Base-by-base conservation (phyloP, 2,113 vertebrate genomes). In the Donacobius atricapilla region DNA sequence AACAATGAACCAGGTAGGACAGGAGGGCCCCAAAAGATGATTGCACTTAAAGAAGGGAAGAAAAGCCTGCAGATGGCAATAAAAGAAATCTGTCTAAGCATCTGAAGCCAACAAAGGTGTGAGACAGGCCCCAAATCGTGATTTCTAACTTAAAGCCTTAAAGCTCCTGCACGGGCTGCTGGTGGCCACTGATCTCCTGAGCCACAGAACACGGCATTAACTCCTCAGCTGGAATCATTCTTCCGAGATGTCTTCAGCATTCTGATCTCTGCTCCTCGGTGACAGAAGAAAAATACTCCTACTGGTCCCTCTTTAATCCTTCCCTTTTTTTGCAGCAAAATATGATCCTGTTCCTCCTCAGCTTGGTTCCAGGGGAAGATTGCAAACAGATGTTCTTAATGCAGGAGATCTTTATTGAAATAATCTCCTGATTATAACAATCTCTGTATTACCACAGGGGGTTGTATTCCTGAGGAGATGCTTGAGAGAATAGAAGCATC, bases 321-420 rank as follows among this genome's bases (percentile, higher is more conserved):
- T 22, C n/a, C 12, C 4, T 9, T 24, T 72, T 72, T 44, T 5
- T 76, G 24, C 54, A 89, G 87, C 42, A 91, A 78, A 89, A 85
- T 58, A 11, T 1, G 39, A 90, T 72, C 73, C 91, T 40, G 15
- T 7, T 77, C 61, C 50, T 69, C 35, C 65, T 44, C 9, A 76
- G 50, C 69, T 35, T 30, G 61, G 39, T 54, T 89, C 66, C 78
- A 79, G 73, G 42, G 5, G 25, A 69, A 80, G 63, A 96, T 73
- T 87, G n/a, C 45, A 82, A 96, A 79, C 91, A 96, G 73, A 95
- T 91, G 93, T 70, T 87, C 84, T 91, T 40, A 87, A 79, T 50
- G 37, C 31, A 90, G 42, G 61, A 79, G 37, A 76, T 40, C 30
- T 65, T 90, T 50, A 90, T 31, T 96, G 90, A 44, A 95, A 87